Conservation (phyloP, 2,888 invertebrate species). For the Andrena camellia region DNA sequence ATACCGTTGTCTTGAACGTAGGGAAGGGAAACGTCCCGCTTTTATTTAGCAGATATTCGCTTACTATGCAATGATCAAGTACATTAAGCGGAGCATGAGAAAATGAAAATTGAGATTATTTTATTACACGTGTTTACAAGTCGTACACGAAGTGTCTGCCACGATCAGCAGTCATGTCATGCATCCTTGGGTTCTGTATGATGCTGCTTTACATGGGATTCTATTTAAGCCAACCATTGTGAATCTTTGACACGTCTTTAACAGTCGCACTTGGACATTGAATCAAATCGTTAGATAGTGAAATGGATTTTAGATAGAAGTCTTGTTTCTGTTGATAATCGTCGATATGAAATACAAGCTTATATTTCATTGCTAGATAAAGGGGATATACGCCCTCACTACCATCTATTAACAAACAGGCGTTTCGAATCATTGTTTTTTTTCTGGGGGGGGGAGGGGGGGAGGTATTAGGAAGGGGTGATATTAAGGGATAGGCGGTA, state of each 20-base stretch:
- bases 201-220: constrained; percentile 54
- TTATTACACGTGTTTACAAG: constrained; percentile 5
- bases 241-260: constrained; percentile 54
- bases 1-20: background rate
- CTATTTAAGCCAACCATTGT: constrained; percentile 43
- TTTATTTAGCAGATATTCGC: constrained; percentile 4
- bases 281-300: constrained; percentile 58
- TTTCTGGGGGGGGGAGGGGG: constrained; percentile 32
- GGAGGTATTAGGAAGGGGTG: constrained; percentile 67
- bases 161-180: constrained; percentile 50
- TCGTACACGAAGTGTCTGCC: constrained; percentile 11
- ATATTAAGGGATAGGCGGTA: constrained; percentile 67
- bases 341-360: constrained; percentile 34
- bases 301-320: constrained; percentile 59
- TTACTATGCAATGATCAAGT: constrained; percentile 32
- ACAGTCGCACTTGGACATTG: constrained; percentile 52
- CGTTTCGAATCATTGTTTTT: constrained; percentile 63
- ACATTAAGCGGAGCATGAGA: constrained; percentile 8
- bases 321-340: constrained; percentile 44
- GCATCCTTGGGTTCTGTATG: constrained; percentile 71
- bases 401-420: constrained; percentile 44
- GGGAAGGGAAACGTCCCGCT: background rate
- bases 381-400: constrained; percentile 24
- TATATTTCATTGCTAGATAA: constrained; percentile 48
- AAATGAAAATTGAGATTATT: constrained; percentile 31